phyloP scores from a whole-genome alignment of 2,113 vertebrate genomes.

The Genyomyrus donnyi region DNA sequence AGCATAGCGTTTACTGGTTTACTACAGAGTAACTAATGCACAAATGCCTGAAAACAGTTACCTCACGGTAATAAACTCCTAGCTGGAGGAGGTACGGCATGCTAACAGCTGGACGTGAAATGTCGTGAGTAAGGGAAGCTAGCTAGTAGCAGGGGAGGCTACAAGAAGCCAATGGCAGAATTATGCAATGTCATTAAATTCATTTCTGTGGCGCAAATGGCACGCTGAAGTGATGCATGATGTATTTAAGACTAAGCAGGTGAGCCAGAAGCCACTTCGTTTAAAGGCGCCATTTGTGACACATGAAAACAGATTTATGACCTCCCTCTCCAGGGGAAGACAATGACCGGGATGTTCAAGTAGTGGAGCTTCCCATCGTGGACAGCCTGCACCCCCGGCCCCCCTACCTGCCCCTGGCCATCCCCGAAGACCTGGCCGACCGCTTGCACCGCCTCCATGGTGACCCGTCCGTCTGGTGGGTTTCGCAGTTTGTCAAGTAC shows the following conservation, averaged over 20 bases:
- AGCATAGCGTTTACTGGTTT: not conserved
- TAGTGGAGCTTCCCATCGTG: constrained; percentile 94
- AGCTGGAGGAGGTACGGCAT: not conserved
- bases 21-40: not conserved
- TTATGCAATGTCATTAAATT: not conserved
- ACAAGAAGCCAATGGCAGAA: not conserved
- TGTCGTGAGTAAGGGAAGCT: not conserved
- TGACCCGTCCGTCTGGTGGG: constrained; percentile 98
- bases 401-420: constrained; percentile 85
- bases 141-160: not conserved
- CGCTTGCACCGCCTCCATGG: constrained; percentile 85
- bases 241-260: not conserved
- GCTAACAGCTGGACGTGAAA: not conserved
- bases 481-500: constrained; percentile 98
- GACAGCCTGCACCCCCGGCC: constrained; percentile 95
- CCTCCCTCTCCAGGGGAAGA: constrained; percentile 73
- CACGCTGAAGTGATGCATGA: not conserved
- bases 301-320: not conserved
- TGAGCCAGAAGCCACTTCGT: not conserved
- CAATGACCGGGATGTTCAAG: constrained; percentile 91
- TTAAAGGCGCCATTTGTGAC: not conserved
- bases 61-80: not conserved
- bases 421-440: constrained; percentile 89
- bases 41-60: not conserved
- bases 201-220: not conserved